Base-by-base conservation (phyloP, 2,888 invertebrate genomes). In the Alitta virens region DNA sequence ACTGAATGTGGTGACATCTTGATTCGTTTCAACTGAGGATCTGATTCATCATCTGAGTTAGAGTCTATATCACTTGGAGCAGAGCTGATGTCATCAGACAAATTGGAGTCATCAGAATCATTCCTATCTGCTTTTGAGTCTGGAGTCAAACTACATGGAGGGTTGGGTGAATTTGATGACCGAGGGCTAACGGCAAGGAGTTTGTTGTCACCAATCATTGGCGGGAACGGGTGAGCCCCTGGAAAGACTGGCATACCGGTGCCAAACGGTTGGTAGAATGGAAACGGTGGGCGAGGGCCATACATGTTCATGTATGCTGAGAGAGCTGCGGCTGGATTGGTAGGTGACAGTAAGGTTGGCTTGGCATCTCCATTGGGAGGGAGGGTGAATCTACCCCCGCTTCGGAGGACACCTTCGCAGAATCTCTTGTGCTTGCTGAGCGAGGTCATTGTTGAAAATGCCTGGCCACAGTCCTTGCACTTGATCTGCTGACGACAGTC, bases 391-490 rank as follows among this genome's bases (percentile, higher is more conserved):
- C 74, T 69, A 67, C 77, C 72, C 12, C 76, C 76, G 62, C 72
- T 75, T 53, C 78, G 67, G 38, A 77, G 64, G 18, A 82, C 81
- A 1, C 93, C 91, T 82, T 96, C 96, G 83, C 97, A 98, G 84
- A 94, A 95, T 71, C 95, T 86, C 84, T 95, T 94, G 83, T 98
- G 98, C 78, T 98, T 98, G 69, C 93, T 89, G 56, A 98, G 86
- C 27, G 94, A 92, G 1, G 94, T 92, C 63, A 90, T 90, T 0
- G 95, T 94, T 63, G 90, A 90, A 84, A 97, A 98, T 38, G 91
- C 90, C 79, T 95, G 93, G 26, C 91, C 90, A 80, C 97, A 98
- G 87, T 95, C 94, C 75, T 87, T 88, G 84, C 97, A 98, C 85
- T 94, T 94, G 78, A 93, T 92, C 72, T 81, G 90, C 83, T 91